Evolutionary conservation across 2,113 vertebrate genomes (phyloP).

Genomic region (Calyptommatus sinebrachiatus): DNA sequence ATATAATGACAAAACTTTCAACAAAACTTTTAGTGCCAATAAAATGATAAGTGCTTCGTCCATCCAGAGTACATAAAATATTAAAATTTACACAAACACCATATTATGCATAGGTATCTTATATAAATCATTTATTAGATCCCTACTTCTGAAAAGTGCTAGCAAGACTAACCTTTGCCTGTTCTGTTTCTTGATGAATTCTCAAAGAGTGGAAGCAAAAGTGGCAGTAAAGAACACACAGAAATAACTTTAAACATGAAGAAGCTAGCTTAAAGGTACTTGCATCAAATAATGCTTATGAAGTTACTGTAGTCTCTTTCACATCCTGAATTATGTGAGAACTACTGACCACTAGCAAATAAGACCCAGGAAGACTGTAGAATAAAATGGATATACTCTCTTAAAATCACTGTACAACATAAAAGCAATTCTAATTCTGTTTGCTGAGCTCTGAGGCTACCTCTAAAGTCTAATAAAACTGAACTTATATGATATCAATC

Average conservation of each 20-base stretch:
- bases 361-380: accelerated
- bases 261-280: neutral
- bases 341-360: neutral
- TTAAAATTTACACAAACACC: neutral
- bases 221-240: slow-evolving; percentile 27
- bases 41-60: neutral
- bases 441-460: neutral
- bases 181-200: slow-evolving; percentile 21
- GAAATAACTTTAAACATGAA: slow-evolving; percentile 27
- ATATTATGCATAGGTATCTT: neutral
- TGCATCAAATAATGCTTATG: neutral
- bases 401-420: neutral
- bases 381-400: neutral
- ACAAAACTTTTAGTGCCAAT: neutral
- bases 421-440: neutral
- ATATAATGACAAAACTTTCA: neutral
- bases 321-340: neutral
- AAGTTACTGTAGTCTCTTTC: neutral
- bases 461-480: neutral
- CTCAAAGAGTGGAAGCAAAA: slow-evolving; percentile 16
- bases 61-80: neutral
- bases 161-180: slow-evolving; percentile 17
- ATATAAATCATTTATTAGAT: neutral
- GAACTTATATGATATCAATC: neutral
- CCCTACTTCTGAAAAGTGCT: slow-evolving; percentile 14